Base-by-base conservation (phyloP, 2,888 invertebrate species). In the Boloria selene region DNA sequence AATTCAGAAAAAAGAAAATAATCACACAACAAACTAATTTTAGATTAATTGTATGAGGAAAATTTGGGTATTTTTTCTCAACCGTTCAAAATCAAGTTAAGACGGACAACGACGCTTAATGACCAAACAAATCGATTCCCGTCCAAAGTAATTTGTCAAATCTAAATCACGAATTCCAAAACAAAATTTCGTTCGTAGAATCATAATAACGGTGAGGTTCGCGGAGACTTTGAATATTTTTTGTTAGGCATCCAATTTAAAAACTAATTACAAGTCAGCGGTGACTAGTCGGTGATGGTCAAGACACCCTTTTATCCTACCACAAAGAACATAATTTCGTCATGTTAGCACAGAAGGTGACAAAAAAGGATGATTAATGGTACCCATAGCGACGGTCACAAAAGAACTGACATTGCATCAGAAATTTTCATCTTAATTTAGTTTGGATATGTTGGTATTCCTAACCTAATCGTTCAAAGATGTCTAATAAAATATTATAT, bases 351-450 rank as follows among this genome's bases (percentile, higher is more conserved):
- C 75, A 81, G 78, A 77, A 77, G 85, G 84, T 90, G 90, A 90
- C 89, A 90, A 91, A 90, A 90, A 91, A 89, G 74, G 59, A 81
- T 90, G 91, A 91, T 91, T 90, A 86, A 91, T 91, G 89, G 79
- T 79, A 76, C 79, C 81, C 80, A 79, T 81, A 79, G 80, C 79
- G 63, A 68, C 68, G 70, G 64, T 79, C 83, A 85, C 83, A 86
- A 89, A 86, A 80, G 84, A 83, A 77, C 78, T 86, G 87, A 84
- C 85, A 81, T 84, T 80, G 60, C 64, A 47, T 65, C 63, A 56
- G 68, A 62, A 63, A 64, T 68, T 68, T 65, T 76, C 75, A 75
- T 64, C 66, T 68, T 61, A 67, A 68, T 65, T 69, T 69, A 54
- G 56, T 47, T 53, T 68, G 42, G 55, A 49, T 56, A 31, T 53